Evolutionary conservation across 2,113 vertebrate genomes (phyloP).

Genomic region (Nettapus auritus): DNA sequence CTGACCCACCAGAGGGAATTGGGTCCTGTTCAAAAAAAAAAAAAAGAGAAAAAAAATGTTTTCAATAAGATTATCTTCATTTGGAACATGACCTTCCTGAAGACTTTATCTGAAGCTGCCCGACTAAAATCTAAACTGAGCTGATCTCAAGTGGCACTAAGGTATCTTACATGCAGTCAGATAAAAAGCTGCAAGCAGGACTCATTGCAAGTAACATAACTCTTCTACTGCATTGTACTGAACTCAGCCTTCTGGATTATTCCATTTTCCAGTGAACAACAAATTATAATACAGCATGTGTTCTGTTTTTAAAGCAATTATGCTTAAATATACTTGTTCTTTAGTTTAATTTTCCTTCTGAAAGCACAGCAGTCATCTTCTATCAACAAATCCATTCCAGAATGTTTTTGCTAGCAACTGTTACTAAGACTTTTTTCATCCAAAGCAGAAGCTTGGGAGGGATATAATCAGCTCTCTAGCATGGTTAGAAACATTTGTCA

Average conservation of each 20-base stretch:
- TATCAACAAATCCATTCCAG: constrained; percentile 62
- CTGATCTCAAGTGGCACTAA: neutral
- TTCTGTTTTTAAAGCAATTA: constrained; percentile 66
- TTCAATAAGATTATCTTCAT: neutral
- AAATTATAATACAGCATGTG: constrained; percentile 26
- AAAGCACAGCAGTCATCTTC: constrained; percentile 54
- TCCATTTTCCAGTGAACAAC: constrained; percentile 42
- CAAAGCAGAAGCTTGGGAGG: constrained; percentile 13
- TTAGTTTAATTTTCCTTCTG: constrained; percentile 59
- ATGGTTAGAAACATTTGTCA: constrained; percentile 1
- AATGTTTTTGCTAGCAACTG: constrained; percentile 57
- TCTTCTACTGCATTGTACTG: neutral
- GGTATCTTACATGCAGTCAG: neutral
- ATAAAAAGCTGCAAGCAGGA: neutral
- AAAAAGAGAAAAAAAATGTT: neutral
- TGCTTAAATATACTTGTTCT: constrained; percentile 61
- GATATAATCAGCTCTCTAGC: constrained; percentile 1
- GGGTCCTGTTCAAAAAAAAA: neutral
- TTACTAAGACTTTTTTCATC: constrained; percentile 18
- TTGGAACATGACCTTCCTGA: neutral
- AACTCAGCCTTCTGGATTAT: constrained; percentile 43
- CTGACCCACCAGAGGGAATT: neutral
- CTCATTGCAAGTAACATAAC: neutral
- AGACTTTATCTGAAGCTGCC: neutral
- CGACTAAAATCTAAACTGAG: neutral